Conservation (phyloP, 2,797 vertebrate genomes). For the Astyanax mexicanus region DNA sequence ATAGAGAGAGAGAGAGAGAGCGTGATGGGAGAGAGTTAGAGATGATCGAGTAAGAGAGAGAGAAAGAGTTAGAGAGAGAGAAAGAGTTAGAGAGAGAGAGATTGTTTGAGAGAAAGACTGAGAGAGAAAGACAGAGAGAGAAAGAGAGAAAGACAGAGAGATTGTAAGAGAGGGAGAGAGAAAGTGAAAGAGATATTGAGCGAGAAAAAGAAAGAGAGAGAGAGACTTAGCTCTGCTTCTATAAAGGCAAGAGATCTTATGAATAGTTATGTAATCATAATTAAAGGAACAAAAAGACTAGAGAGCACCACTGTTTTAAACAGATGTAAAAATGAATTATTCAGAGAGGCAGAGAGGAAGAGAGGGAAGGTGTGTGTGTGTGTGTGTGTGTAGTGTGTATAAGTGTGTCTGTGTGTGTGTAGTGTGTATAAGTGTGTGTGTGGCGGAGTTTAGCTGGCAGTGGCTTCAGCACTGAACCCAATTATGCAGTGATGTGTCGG, state of each 20-base stretch:
- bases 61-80: not conserved
- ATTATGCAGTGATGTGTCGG: constrained; percentile 68
- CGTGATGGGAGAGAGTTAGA: too few species aligned
- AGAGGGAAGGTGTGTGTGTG: not conserved
- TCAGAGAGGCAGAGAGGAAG: not conserved
- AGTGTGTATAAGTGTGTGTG: not conserved
- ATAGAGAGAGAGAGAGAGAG: not conserved
- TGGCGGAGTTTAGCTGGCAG: constrained; percentile 27
- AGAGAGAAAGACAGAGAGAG: not conserved
- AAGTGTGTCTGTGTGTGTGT: constrained; percentile 22
- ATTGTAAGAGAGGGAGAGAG: not conserved
- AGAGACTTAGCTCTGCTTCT: not conserved
- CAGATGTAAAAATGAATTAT: constrained; percentile 27
- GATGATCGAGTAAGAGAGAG: too few species aligned
- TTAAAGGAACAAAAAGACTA: constrained; percentile 37
- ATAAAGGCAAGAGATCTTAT: constrained; percentile 20
- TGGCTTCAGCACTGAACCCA: constrained; percentile 64
- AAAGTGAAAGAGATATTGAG: not conserved
- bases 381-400: not conserved
- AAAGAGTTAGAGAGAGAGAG: not conserved
- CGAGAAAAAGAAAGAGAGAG: too few species aligned
- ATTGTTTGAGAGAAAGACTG: too few species aligned
- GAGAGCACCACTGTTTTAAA: constrained; percentile 38
- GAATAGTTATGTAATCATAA: constrained; percentile 33
- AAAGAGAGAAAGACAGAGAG: not conserved